These are phyloP conservation scores for Myotis yumanensis DNA, from an alignment of 2,113 vertebrate genomes.

Conservation along the genomic window DNA sequence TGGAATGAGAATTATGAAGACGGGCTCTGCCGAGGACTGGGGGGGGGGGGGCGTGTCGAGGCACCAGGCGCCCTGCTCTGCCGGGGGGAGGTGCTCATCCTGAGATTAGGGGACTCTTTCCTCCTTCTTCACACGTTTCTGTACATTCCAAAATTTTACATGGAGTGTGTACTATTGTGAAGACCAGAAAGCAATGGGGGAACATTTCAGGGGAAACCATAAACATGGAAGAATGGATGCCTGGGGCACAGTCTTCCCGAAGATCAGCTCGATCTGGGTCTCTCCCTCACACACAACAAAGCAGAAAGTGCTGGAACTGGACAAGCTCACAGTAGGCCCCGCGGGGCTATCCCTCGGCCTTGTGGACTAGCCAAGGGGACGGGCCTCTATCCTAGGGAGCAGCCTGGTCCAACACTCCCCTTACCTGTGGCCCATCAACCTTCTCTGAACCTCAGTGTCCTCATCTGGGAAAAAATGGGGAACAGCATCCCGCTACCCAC, in stretches of 20 bases:
- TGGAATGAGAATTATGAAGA: rapidly evolving
- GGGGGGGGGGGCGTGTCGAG: rapidly evolving
- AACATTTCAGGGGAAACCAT: neutral
- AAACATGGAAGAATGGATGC: neutral
- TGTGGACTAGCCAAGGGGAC: neutral
- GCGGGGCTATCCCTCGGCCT: neutral
- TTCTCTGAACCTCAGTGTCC: neutral
- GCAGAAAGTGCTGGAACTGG: rapidly evolving
- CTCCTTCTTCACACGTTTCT: neutral
- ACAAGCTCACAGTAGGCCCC: rapidly evolving
- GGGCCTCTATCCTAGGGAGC: neutral
- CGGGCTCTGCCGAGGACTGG: rapidly evolving
- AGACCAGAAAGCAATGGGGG: neutral
- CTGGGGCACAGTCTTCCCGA: rapidly evolving
- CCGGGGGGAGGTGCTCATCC: rapidly evolving
- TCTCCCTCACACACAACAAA: rapidly evolving
- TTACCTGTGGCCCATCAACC: neutral
- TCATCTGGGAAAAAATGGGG: neutral
- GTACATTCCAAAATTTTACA: neutral
- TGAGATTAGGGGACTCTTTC: neutral
- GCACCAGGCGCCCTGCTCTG: rapidly evolving
- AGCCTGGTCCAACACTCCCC: neutral
- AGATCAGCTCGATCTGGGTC: rapidly evolving
- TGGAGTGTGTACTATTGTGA: neutral
- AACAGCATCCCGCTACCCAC: neutral